Evolutionary conservation across 2,113 vertebrate species (phyloP).

Genomic region (Uropsilus gracilis): DNA sequence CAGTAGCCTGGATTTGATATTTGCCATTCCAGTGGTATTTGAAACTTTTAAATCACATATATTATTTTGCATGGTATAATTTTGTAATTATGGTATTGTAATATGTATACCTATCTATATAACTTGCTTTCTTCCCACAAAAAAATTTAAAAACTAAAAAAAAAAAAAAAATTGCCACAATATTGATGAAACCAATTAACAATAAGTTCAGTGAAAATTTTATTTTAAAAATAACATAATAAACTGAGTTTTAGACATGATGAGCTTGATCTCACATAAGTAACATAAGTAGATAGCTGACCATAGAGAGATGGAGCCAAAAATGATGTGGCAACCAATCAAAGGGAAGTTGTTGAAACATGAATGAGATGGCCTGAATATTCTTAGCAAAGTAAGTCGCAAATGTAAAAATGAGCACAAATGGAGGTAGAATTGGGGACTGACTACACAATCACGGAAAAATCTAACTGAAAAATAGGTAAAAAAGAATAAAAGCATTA

Average conservation of each 20-base stretch:
- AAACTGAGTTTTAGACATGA: background rate
- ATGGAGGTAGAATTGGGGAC: background rate
- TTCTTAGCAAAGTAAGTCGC: background rate
- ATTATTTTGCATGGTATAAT: too few relatives aligned
- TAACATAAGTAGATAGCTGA: background rate
- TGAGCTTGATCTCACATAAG: background rate
- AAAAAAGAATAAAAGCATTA: background rate
- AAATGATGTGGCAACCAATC: background rate
- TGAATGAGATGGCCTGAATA: background rate
- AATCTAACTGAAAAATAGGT: background rate
- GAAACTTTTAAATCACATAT: too few relatives aligned
- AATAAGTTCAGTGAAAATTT: background rate
- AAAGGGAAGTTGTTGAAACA: background rate
- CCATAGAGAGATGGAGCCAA: background rate
- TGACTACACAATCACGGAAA: background rate
- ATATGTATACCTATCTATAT: too few relatives aligned
- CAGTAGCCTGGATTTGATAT: too few relatives aligned
- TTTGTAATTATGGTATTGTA: too few relatives aligned
- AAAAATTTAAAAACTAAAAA: slow-evolving; percentile 30
- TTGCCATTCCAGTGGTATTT: too few relatives aligned
- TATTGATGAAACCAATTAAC: background rate
- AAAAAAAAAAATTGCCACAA: slow-evolving; percentile 9
- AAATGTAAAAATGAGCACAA: background rate
- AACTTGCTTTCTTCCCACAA: too few relatives aligned
- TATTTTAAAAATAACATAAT: background rate